A percentile compares a stretch with the other conserved stretches of the same genome.
phyloP scores from a whole-genome alignment of 2,113 vertebrate species.

The cat (Felis catus) region F.catus_Fca126_mat1.0 CM031416.1:84364001-84364500 shows the following conservation, averaged over 20 bases:
- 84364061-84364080: not conserved
- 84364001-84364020: not conserved
- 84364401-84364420: not conserved
- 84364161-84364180: not conserved
- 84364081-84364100: accelerated
- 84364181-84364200: conserved; percentile 18
- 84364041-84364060: not conserved
- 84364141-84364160: not conserved
- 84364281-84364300: not conserved
- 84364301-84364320: conserved; percentile 7
- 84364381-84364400: not conserved
- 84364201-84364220: not conserved
- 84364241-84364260: not conserved
- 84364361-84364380: not conserved
- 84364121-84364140: not conserved
- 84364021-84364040: not conserved
- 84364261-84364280: not conserved
- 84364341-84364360: not conserved
- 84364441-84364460: conserved; percentile 31
- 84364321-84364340: not conserved
- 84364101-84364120: not conserved
- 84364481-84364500: not conserved
- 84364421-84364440: not conserved
- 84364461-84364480: not conserved
- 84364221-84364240: not conserved